These are phyloP conservation scores for Procavia capensis DNA, from an alignment of 2,113 vertebrate genomes.

Conservation along the genomic window DNA sequence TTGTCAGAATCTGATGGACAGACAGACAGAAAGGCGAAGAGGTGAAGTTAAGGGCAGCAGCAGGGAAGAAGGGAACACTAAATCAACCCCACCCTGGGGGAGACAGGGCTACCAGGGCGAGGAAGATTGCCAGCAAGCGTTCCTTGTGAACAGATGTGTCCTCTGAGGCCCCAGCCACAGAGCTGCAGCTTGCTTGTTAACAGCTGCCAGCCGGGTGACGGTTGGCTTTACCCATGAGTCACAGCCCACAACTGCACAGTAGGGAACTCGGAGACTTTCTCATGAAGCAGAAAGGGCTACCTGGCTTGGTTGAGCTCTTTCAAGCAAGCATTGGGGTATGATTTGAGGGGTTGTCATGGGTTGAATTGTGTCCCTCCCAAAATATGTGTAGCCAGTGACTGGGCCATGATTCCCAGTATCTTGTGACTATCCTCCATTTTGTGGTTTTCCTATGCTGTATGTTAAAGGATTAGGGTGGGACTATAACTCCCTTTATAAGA, in stretches of 20 bases:
- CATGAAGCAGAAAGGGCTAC: background rate
- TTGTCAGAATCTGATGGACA: background rate
- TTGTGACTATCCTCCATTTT: no score
- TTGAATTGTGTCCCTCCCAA: no score
- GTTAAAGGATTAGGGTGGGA: no score
- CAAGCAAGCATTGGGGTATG: background rate
- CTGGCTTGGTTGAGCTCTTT: background rate
- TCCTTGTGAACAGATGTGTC: background rate
- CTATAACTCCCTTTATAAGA: no score
- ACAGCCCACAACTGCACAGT: fast-evolving
- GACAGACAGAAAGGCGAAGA: background rate
- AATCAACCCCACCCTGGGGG: no score
- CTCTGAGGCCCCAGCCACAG: background rate
- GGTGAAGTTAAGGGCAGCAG: background rate
- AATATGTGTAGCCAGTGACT: no score
- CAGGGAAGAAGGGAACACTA: background rate
- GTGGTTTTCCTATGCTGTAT: no score
- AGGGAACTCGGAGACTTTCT: background rate
- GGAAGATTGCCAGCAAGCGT: background rate
- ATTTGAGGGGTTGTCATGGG: no score
- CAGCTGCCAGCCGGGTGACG: background rate
- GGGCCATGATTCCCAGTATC: no score
- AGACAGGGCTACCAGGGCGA: background rate
- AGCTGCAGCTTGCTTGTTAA: background rate
- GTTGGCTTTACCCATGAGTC: background rate